Base-by-base conservation (phyloP, 2,888 invertebrate genomes). In the Hirtodrosophila alboralis region DNA sequence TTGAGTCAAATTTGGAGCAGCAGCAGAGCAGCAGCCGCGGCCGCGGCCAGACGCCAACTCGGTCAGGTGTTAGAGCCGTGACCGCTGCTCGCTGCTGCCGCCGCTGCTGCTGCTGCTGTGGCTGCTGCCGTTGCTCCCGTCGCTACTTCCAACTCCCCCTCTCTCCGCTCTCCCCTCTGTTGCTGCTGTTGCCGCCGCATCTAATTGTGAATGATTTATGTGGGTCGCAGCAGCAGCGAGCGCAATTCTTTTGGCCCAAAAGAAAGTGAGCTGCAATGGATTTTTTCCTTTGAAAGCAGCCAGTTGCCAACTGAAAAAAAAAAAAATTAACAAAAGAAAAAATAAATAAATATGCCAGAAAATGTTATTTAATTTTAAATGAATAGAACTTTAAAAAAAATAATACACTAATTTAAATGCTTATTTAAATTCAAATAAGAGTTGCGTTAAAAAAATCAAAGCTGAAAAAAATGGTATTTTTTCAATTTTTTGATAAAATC, bases 201-300 rank as follows among this genome's bases (percentile, higher is more conserved):
- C 79, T 83, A 83, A 80, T 80, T 80, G 75, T 84, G 67, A 80
- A 83, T 80, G 80, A 80, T 80, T 80, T 80, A 84, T 80, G 79
- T 80, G 79, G 79, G 79, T 83, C 79, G 81, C 72, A 51, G 76
- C 72, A 51, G 76, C 63, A 63, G 64, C 76, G 44, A 59, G 53
- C 49, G 49, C 69, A 37, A 58, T 69, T 69, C 69, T 69, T 58
- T 36, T 13, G 31, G n/a, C n/a, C 65, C 34, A 65, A 54, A 73
- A 73, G 72, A 73, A 73, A 73, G 74, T 69, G 69, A 73, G 65
- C 75, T 75, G 63, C 27, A 31, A 52, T 43, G 47, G 59, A 64
- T 36, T 31, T 6, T 23, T 6, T 18, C 18, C 54, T 48, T 44
- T 47, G 16, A 28, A 23, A 7, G 57, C 44, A 10, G 31, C 63